phyloP scores from a whole-genome alignment of 2,888 invertebrate species.

The Noctuana brunneofusca region DNA sequence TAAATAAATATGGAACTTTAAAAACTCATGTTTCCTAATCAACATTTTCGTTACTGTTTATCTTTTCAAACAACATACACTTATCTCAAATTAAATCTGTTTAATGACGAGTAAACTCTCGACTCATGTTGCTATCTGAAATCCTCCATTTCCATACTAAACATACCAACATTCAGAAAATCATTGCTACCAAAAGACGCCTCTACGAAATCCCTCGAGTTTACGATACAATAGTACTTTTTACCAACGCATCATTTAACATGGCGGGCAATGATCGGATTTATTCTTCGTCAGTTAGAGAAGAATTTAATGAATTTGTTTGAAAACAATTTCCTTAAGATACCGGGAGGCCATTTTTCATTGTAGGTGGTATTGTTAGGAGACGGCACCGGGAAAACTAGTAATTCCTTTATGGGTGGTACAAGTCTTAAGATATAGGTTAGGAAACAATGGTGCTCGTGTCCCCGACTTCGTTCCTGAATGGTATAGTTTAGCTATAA shows the following conservation, averaged over 20 bases:
- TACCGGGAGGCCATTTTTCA: constrained; percentile 36
- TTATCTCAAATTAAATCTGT: constrained; percentile 13
- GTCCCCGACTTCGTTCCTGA: no score
- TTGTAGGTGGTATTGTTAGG: constrained; percentile 34
- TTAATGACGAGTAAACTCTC: constrained; percentile 4
- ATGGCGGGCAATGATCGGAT: constrained; percentile 10
- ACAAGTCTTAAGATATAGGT: constrained; percentile 3
- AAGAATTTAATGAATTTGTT: constrained; percentile 35
- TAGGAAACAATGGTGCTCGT: not conserved
- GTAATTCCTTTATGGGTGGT: constrained; percentile 10
- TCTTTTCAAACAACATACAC: not conserved
- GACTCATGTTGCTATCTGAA: not conserved
- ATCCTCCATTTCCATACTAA: constrained; percentile 7
- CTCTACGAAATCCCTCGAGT: constrained; percentile 10
- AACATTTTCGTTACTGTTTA: not conserved
- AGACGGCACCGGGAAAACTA: constrained; percentile 26
- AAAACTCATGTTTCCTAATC: not conserved
- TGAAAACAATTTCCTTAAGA: constrained; percentile 32
- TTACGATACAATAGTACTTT: constrained; percentile 8
- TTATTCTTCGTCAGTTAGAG: constrained; percentile 19
- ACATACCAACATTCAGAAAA: constrained; percentile 4
- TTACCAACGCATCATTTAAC: constrained; percentile 18
- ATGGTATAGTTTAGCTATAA: no score
- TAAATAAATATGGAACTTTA: not conserved
- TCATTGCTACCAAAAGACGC: constrained; percentile 9